A percentile compares a stretch with the other conserved stretches of the same genome.
phyloP scores from a whole-genome alignment of 1,140 invertebrate genomes.

The Papilio helenus region DNA sequence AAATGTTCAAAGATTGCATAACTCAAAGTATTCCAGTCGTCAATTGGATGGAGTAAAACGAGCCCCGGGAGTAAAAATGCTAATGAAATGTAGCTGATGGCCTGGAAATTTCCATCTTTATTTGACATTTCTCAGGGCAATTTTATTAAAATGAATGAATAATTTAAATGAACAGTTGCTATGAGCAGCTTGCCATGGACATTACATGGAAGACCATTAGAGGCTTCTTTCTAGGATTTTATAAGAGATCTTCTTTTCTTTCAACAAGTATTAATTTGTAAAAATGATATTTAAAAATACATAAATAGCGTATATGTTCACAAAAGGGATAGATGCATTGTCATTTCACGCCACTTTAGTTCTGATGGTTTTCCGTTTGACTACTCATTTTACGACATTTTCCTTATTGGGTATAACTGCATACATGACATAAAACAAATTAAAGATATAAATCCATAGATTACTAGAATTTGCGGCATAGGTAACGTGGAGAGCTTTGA shows the following conservation, averaged over 20 bases:
- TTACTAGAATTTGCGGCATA: not conserved
- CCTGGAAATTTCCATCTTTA: constrained; percentile 22
- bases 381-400: not conserved
- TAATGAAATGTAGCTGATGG: constrained; percentile 25
- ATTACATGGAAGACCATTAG: not conserved
- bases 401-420: not conserved
- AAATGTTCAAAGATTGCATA: constrained; percentile 20
- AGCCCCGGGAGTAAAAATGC: constrained; percentile 18
- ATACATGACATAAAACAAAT: not conserved
- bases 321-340: not conserved
- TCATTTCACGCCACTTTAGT: not conserved
- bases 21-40: constrained; percentile 10
- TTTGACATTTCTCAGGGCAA: not conserved
- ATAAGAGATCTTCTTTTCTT: no score
- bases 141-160: constrained; percentile 21
- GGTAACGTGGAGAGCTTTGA: not conserved
- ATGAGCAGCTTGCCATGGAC: not conserved
- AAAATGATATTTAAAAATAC: no score
- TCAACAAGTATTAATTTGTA: no score
- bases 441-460: not conserved
- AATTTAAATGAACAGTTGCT: not conserved
- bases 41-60: constrained; percentile 21
- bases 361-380: not conserved
- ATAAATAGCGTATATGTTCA: not conserved
- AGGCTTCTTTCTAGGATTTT: not conserved